Evolutionary conservation across 2,888 invertebrate genomes (phyloP), one percentile per base, ranked within the genome.

Genomic region (Pollenia angustigena): DNA sequence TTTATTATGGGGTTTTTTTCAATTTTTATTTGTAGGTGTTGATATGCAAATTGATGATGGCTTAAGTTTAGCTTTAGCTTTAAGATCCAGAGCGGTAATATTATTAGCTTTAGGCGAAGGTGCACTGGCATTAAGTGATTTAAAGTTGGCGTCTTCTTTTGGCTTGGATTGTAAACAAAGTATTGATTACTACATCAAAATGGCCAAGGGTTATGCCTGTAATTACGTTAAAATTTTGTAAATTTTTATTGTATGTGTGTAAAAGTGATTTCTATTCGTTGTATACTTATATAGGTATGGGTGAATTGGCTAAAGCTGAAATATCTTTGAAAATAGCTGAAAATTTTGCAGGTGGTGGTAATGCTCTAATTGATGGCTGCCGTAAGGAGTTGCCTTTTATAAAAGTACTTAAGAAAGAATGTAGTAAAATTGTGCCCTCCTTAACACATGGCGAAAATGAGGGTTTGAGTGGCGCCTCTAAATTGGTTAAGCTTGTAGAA

Each of bases 51-150:
- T 95, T 2, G 96, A 96, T 83, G 94, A 94, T 1, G 96, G 96
- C 0, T 93, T 95, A 4, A 94, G 95, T 0, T 93, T 97, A 9
- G 95, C 96, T 0, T 90, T 96, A 66, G 95, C 96, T 0, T 93
- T 96, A 32, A 95, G 96, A 94, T 94, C 95, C 1, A 94, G 97
- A 40, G 95, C 97, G 0, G 95, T 95, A 85, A 94, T 95, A 10
- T 94, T 97, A 2, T 94, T 96, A 75, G 93, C 94, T 14, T 90
- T 95, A 85, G 93, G 95, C 0, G 94, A 95, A 86, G 95, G 95
- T 16, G 92, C 94, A 68, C 94, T 94, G 0, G 96, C 96, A 0
- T 91, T 97, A 1, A 94, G 94, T 71, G 97, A 97, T 91, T 93
- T 97, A 4, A 95, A 96, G 89, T 90, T 95, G 86, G 95, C 96